Evolutionary conservation across 2,113 vertebrate genomes (phyloP), one percentile per base, ranked within the genome.

Genomic region (Spea multiplicata): DNA sequence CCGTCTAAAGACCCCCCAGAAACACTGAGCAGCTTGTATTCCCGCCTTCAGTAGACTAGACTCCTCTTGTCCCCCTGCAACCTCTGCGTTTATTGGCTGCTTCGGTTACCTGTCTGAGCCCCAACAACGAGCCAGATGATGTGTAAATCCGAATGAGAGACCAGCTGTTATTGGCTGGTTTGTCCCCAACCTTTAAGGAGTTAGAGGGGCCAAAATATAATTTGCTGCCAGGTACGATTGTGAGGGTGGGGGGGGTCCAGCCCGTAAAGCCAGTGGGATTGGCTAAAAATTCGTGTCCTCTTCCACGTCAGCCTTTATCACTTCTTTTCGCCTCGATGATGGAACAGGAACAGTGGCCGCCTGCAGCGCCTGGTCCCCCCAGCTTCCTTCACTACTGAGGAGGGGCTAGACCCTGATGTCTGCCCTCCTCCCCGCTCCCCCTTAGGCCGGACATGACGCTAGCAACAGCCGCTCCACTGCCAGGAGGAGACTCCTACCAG

Each of bases 321-420:
- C 9, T 59, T 8, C n/a, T 8, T 44, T 68, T 46, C 7, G 53
- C 13, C 3, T 49, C 45, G 46, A 46, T 62, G 75, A 70, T 77
- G 66, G 66, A 77, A 55, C 75, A 78, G 8, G 8, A 62, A 16
- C 66, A 12, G 16, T 44, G 55, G 75, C 46, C 68, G 59, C 68
- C 69, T 57, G 69, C 76, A 62, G 67, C 76, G 46, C 67, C 59
- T 55, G 68, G 57, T 71, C 59, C 69, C 55, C 49, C 76, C 76
- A 66, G 69, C 66, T 72, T 78, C 69, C 76, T 47, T 68, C 57
- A 72, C 69, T 72, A 78, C 16, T 72, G 76, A 78, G 76, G 76
- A 72, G 76, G 76, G 66, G 69, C 66, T 65, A 55, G 61, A 49
- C 14, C 3, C 73, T 50, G 45, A 46, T n/a, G 30, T 7, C 48